Evolutionary conservation across 2,888 invertebrate species (phyloP), one percentile per base, ranked within the genome.

Genomic region (Branchipolynoe longqiensis): DNA sequence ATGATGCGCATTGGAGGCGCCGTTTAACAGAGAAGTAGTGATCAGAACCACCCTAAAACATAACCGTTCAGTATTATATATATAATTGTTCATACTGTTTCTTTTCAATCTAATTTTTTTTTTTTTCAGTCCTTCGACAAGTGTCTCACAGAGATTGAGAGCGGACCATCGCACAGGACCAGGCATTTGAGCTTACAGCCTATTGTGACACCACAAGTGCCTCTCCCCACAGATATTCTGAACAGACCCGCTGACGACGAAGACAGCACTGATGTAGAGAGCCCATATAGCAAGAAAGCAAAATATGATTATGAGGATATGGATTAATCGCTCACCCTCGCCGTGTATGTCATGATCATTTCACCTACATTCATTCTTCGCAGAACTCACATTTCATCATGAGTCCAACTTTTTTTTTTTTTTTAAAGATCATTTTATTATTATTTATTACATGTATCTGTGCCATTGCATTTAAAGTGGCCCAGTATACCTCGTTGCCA

Each of bases 71-170:
- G 56, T 56, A 18, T 56, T 18, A 56, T 18, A 22, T 56, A 22
- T 18, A 18, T 14, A 18, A 62, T 62, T 28, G 4, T 62, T 28
- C 25, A 22, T 22, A 28, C 8, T 62, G 8, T 62, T 25, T 62
- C 8, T 31, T 4, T 62, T 62, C 8, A 22, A 28, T 54, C 22
- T n/a, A n/a, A n/a, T n/a, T n/a, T n/a, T n/a, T n/a, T n/a, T n/a
- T n/a, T n/a, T n/a, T n/a, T n/a, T n/a, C n/a, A n/a, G n/a, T n/a
- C 90, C 3, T 87, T 92, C 48, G 90, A 91, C 86, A 83, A 89
- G 41, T 89, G 89, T 0, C 87, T 92, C 38, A 86, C 86, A 0
- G 88, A 88, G 1, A 90, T 90, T 18, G 90, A 90, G 82, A 83
- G 69, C 28, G 89, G 88, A 8, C 25, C 64, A 2, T 58, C 56